Evolutionary conservation across 2,888 invertebrate species (phyloP).

Genomic region (Drosophila lutescens): DNA sequence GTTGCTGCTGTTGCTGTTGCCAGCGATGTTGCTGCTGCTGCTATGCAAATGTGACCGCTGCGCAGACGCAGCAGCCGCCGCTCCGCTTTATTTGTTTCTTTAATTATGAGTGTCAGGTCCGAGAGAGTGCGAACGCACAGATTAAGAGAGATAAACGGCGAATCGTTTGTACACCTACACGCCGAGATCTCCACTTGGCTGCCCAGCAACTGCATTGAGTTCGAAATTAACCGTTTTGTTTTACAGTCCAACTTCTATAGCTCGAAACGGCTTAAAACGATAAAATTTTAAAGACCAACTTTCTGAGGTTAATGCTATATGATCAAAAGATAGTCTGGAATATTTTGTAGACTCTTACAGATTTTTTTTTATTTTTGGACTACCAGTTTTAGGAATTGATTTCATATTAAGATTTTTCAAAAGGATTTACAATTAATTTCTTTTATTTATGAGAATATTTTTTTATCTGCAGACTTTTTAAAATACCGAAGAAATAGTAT

Average conservation of each 20-base stretch:
- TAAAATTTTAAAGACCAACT: too few relatives aligned
- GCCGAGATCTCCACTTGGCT: conserved; percentile 6
- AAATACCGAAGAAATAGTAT: too few relatives aligned
- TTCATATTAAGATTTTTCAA: too few relatives aligned
- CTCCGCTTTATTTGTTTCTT: conserved; percentile 76
- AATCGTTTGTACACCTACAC: conserved; percentile 43
- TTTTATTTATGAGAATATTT: too few relatives aligned
- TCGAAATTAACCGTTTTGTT: conserved; percentile 41
- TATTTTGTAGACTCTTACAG: too few relatives aligned
- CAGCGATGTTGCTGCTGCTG: conserved; percentile 14
- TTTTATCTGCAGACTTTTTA: too few relatives aligned
- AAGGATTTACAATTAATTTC: too few relatives aligned
- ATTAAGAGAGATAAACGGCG: conserved; percentile 71
- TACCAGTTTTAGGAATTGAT: too few relatives aligned
- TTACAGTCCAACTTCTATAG: conserved; percentile 14
- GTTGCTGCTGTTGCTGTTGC: conserved; percentile 13
- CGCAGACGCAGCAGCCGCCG: background rate
- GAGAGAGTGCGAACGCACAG: conserved; percentile 54
- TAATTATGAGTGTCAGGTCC: conserved; percentile 76
- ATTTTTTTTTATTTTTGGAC: too few relatives aligned
- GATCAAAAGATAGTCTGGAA: too few relatives aligned
- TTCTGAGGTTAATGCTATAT: too few relatives aligned
- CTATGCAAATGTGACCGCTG: conserved; percentile 42
- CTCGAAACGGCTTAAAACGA: background rate
- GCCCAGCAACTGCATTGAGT: conserved; percentile 38